phyloP scores from a whole-genome alignment of 2,113 vertebrate species.

The Daubentonia madagascariensis region DNA sequence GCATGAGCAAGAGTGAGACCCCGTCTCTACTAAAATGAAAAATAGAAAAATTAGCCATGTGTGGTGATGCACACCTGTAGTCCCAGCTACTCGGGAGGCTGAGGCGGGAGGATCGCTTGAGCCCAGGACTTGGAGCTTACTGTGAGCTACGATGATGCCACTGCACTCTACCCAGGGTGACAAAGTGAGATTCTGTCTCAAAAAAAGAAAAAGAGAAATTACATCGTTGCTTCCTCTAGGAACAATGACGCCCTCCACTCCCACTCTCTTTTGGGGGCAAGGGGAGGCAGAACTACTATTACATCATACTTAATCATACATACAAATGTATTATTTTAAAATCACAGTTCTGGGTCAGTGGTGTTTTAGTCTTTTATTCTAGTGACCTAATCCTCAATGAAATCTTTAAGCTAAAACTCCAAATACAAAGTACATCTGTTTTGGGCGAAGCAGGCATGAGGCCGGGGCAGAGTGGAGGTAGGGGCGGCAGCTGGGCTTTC shows the following conservation, averaged over 20 bases:
- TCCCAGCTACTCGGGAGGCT: no score
- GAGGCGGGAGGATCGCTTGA: no score
- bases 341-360: background rate
- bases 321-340: background rate
- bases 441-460: background rate
- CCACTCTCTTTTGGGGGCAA: background rate
- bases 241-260: background rate
- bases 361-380: background rate
- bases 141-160: no score
- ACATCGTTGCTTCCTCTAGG: background rate
- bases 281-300: background rate
- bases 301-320: background rate
- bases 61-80: no score
- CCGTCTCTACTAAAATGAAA: no score
- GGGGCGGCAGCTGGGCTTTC: background rate
- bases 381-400: background rate
- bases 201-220: no score
- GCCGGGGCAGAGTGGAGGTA: background rate
- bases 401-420: background rate
- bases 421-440: background rate
- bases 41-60: no score
- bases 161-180: no score
- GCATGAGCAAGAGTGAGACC: no score
- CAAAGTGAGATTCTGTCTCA: no score
- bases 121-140: no score